Evolutionary conservation across 1,140 invertebrate genomes (phyloP).

Genomic region (Heliothis subflexa): DNA sequence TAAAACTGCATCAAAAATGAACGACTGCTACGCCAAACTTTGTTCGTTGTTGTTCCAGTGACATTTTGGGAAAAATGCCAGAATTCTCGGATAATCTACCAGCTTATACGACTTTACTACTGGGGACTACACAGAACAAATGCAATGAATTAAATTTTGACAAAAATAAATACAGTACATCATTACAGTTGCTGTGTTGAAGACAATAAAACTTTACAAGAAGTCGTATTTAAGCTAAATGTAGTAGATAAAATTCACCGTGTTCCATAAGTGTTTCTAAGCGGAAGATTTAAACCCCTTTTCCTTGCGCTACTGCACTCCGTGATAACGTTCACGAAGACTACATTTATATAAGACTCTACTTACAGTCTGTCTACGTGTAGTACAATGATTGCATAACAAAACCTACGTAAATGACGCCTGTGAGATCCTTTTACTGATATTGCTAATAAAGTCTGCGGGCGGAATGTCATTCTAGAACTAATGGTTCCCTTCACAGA

Average conservation of each 20-base stretch:
- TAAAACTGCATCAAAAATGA: constrained; percentile 8
- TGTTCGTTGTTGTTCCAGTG: neutral
- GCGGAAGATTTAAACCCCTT: constrained; percentile 37
- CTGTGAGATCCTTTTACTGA: constrained; percentile 28
- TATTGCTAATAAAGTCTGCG: constrained; percentile 23
- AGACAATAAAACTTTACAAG: neutral
- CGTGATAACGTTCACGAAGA: constrained; percentile 45
- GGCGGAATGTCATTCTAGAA: constrained; percentile 1
- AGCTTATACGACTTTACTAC: constrained; percentile 28
- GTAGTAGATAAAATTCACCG: constrained; percentile 10
- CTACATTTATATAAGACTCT: constrained; percentile 33
- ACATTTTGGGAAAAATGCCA: neutral
- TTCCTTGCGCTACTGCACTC: constrained; percentile 40
- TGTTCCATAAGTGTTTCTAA: constrained; percentile 28
- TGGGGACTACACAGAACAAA: constrained; percentile 11
- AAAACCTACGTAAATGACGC: constrained; percentile 14
- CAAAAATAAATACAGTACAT: neutral
- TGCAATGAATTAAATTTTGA: neutral
- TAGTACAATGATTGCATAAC: constrained; percentile 1
- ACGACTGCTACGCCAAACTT: constrained; percentile 20
- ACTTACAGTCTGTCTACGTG: constrained; percentile 18
- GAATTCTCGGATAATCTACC: constrained; percentile 5
- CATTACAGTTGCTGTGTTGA: neutral
- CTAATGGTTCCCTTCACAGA: constrained; percentile 6
- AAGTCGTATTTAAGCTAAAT: neutral